Evolutionary conservation across 1,140 invertebrate genomes (phyloP), one percentile per base, ranked within the genome.

Genomic region (Grapholita molesta): DNA sequence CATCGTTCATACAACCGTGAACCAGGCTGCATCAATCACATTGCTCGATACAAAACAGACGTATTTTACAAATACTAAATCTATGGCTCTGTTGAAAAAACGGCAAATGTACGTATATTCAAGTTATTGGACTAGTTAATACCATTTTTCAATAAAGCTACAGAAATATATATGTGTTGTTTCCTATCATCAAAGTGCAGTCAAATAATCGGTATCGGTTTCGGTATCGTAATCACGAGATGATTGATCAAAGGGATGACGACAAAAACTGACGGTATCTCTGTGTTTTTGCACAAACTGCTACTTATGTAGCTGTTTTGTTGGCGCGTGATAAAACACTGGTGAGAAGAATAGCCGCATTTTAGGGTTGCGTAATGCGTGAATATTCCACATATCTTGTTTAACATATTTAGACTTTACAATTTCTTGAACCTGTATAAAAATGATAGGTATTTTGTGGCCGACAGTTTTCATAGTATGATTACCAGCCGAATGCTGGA

Each of bases 231-330:
- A 61, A 30, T 30, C 55, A 28, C 23, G 21, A 61, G n/a, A 30
- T 61, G 55, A 61, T 61, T 61, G 55, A 61, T 61, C 24, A 61
- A 61, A 30, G 28, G 25, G 24, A 15, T 12, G 55, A 25, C 0
- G 55, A 61, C 55, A 61, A 61, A 61, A 61, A 61, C 55, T 28
- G 24, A 21, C 55, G 55, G 55, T 61, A 61, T 61, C 55, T 61
- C 55, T 32, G 55, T 25, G 23, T 61, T 61, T 61, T 61, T 61
- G 55, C 28, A 32, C 55, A 61, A 61, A 61, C 55, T 32, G 55
- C 55, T 61, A 61, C 55, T 61, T 61, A n/a, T n/a, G n/a, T n/a
- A 61, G 55, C 55, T 61, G 25, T 61, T 61, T 61, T 61, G 55
- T 61, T 28, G 55, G 25, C 24, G 55, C 55, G 55, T 12, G 55